A percentile compares a stretch with the other conserved stretches of the same genome.
Conservation (phyloP, 2,113 vertebrate species). For the Spermophilus dauricus region DNA sequence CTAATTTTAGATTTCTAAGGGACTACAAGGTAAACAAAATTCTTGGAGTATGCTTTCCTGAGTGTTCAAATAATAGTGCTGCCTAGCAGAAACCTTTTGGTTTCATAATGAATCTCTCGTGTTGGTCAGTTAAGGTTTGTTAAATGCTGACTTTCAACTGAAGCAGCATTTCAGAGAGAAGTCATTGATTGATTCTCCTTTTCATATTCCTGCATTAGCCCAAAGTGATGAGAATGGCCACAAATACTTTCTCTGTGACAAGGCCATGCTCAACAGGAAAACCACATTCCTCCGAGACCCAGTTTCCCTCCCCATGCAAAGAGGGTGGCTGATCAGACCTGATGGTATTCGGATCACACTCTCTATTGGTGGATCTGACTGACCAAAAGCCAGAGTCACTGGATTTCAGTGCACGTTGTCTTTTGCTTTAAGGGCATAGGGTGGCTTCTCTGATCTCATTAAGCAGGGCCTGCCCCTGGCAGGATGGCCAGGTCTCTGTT, state of each 20-base stretch:
- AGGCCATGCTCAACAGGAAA: background rate
- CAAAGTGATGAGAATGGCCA: background rate
- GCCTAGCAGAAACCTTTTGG: background rate
- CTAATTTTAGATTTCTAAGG: constrained; percentile 31
- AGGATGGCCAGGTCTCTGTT: background rate
- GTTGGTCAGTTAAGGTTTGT: background rate
- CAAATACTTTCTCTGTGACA: background rate
- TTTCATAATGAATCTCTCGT: background rate
- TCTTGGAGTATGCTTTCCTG: background rate
- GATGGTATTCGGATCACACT: background rate
- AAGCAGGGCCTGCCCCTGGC: background rate
- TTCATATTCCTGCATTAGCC: background rate
- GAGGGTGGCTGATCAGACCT: background rate
- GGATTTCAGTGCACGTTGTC: fast-evolving
- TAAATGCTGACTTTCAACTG: background rate
- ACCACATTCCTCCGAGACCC: fast-evolving
- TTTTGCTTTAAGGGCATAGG: background rate
- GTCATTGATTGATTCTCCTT: background rate
- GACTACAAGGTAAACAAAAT: background rate
- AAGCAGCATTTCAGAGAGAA: constrained; percentile 9
- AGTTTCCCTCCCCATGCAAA: background rate
- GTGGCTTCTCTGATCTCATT: background rate
- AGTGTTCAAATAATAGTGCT: background rate
- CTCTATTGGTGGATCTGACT: background rate
- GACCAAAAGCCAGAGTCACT: background rate